Conservation (phyloP, 1,140 invertebrate genomes). For the Pogonomyrmex barbatus region DNA sequence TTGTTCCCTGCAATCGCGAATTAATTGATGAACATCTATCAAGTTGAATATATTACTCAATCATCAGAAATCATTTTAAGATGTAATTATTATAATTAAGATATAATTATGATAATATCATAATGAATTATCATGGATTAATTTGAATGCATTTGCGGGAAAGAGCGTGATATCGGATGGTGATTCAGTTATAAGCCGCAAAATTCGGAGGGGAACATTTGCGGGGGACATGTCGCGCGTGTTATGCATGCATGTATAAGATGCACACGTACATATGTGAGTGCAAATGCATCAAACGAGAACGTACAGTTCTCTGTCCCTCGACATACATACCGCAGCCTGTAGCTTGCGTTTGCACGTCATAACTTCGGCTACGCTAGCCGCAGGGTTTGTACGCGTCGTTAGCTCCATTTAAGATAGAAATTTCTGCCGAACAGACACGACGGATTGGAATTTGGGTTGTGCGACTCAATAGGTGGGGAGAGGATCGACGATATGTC, state of each 20-base stretch:
- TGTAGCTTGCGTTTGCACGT: conserved; percentile 25
- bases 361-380: conserved; percentile 20
- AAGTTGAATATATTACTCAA: not conserved
- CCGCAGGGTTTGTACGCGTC: conserved; percentile 3
- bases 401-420: conserved; percentile 38
- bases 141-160: conserved; percentile 3
- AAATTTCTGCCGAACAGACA: not conserved
- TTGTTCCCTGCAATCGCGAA: not conserved
- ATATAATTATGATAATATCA: not conserved
- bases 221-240: not conserved
- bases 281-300: not conserved
- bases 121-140: not conserved
- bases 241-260: not conserved
- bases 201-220: conserved; percentile 35
- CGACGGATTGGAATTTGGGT: conserved; percentile 47
- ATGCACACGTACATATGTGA: not conserved
- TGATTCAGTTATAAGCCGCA: not conserved
- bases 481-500: not conserved
- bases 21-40: not conserved
- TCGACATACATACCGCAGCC: not conserved
- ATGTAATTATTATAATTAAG: not conserved
- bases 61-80: conserved; percentile 4
- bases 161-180: not conserved
- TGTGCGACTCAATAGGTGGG: conserved; percentile 4
- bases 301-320: not conserved